Evolutionary conservation across 2,888 invertebrate genomes (phyloP), one percentile per base, ranked within the genome.

Genomic region (Acrobasis consociella): DNA sequence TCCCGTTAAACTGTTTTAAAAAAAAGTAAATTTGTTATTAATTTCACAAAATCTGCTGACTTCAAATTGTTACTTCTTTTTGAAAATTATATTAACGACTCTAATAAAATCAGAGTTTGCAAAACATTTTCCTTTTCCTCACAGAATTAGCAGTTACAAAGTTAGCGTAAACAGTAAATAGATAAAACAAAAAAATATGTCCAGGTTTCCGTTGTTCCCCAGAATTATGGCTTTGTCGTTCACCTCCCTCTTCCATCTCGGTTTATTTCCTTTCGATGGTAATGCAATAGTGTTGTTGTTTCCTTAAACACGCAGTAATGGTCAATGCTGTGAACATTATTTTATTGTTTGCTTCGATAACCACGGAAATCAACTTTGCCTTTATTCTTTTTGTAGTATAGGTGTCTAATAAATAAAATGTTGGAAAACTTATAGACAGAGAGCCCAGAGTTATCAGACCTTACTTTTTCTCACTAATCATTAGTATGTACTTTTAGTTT

Each of bases 211-310:
- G 60, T 50, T 53, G 17, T 53, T 61, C 59, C 64, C 58, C 62
- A 51, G 61, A 62, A 64, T 60, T 64, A 67, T 67, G 62, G 64
- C 61, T 64, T 67, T 61, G 62, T 65, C 67, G 64, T 64, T 63
- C 60, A 65, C 61, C 46, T 31, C 52, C 60, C 60, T 66, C 64
- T 62, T 61, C 63, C 55, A 53, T 51, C 46, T 55, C 50, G 46
- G 31, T 62, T 55, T 62, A 55, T 62, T 62, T 62, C 49, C 62
- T 46, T 55, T 46, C 49, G 61, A 65, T 62, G 60, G 56, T 63
- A 59, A 63, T 62, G 65, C 55, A 55, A 62, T 62, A 62, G 62
- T 62, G 62, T 62, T 62, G 61, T 61, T 53, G 62, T 55, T 55
- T 62, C 55, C 55, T 62, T 60, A 51, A 60, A 60, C 42, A 60